Conservation (phyloP, 2,797 vertebrate species). For the Astyanax mexicanus region DNA sequence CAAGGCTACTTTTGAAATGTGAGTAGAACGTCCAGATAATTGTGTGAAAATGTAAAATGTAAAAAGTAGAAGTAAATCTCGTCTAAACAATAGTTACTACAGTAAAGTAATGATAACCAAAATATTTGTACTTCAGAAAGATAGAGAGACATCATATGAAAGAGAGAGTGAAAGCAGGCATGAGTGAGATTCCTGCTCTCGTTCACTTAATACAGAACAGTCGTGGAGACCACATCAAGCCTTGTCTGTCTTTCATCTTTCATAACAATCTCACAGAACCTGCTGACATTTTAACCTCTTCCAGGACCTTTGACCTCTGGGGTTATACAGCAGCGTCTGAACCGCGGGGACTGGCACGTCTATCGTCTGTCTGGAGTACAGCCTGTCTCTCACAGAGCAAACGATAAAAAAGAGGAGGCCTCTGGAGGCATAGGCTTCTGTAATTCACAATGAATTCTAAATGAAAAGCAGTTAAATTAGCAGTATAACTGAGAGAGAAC, state of each 20-base stretch:
- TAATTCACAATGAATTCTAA: neutral
- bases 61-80: no score
- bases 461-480: neutral
- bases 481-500: slow-evolving; percentile 8
- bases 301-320: slow-evolving; percentile 79
- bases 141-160: neutral
- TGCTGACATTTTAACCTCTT: slow-evolving; percentile 70
- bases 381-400: slow-evolving; percentile 8
- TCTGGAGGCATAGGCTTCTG: neutral
- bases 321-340: slow-evolving; percentile 62
- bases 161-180: neutral
- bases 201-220: slow-evolving; percentile 75
- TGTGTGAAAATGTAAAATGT: no score
- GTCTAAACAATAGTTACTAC: no score
- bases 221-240: slow-evolving; percentile 77
- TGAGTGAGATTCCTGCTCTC: slow-evolving; percentile 72
- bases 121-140: no score
- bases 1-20: no score
- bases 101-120: no score
- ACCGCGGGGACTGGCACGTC: slow-evolving; percentile 32
- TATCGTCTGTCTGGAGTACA: slow-evolving; percentile 10
- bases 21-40: no score
- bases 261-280: slow-evolving; percentile 78
- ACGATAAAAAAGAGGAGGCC: neutral
- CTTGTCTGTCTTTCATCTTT: slow-evolving; percentile 84